phyloP scores from a whole-genome alignment of 2,113 vertebrate species.

The Melospiza georgiana region DNA sequence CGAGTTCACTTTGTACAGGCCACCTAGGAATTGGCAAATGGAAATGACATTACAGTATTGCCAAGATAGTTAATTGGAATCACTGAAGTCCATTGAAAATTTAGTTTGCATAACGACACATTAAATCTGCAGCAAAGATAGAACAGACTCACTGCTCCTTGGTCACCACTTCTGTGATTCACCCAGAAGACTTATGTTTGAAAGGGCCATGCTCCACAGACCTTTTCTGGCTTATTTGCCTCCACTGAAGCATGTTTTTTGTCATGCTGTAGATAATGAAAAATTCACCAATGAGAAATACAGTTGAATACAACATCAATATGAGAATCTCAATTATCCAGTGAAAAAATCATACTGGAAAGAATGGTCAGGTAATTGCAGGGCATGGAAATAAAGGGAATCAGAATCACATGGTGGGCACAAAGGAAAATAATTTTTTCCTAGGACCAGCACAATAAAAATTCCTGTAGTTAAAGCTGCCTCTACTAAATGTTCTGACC shows the following conservation, averaged over 20 bases:
- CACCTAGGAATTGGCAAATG: conserved; percentile 17
- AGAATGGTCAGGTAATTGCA: conserved; percentile 18
- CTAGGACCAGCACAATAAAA: background rate
- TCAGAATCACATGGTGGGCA: background rate
- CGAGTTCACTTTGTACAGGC: background rate
- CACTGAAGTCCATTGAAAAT: background rate
- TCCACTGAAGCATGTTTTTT: conserved; percentile 3
- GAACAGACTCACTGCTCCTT: background rate
- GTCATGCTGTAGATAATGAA: background rate
- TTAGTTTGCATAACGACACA: background rate
- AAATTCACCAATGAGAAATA: conserved; percentile 31
- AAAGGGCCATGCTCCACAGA: background rate
- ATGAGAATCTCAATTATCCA: conserved; percentile 13
- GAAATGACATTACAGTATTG: background rate
- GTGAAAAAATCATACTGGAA: background rate
- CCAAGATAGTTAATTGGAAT: conserved; percentile 12
- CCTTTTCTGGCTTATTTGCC: conserved; percentile 24
- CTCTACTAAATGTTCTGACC: background rate
- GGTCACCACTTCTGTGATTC: background rate
- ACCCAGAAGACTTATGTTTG: background rate
- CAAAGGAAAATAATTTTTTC: background rate
- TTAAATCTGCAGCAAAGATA: background rate
- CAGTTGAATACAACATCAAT: background rate
- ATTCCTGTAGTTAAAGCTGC: background rate
- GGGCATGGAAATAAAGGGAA: background rate